These are phyloP conservation scores for Amblyopsis rosae DNA, from an alignment of 2,113 vertebrate genomes.

Conservation along the genomic window DNA sequence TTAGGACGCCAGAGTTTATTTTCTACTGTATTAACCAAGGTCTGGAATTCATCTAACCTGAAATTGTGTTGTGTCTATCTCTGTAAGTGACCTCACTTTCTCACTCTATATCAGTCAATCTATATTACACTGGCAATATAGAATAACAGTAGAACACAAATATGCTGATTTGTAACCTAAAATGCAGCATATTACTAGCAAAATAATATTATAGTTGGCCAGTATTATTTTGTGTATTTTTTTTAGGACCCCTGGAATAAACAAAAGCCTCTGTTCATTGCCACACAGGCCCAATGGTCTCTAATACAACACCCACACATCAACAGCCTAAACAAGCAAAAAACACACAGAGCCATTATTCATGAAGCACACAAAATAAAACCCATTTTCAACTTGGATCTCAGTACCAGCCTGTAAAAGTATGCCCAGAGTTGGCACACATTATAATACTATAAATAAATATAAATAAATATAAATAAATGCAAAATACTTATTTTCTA, in stretches of 20 bases:
- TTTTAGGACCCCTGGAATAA: slow-evolving; percentile 33
- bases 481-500: too few species aligned
- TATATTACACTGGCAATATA: background rate
- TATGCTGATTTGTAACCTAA: slow-evolving; percentile 42
- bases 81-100: background rate
- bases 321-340: too few species aligned
- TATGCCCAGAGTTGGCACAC: background rate
- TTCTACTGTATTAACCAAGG: too few species aligned
- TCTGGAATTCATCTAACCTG: too few species aligned
- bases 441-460: too few species aligned
- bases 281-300: slow-evolving; percentile 25
- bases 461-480: too few species aligned
- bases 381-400: too few species aligned
- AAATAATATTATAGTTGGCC: slow-evolving; percentile 33
- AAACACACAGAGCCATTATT: background rate
- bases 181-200: slow-evolving; percentile 39
- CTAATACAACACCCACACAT: background rate
- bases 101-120: background rate
- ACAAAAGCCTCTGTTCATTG: slow-evolving; percentile 30
- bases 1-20: background rate
- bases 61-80: too few species aligned
- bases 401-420: background rate
- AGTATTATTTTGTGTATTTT: slow-evolving; percentile 5
- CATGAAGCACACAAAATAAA: background rate
- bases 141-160: slow-evolving; percentile 33